phyloP scores from a whole-genome alignment of 2,113 vertebrate genomes.

The Osmerus mordax region DNA sequence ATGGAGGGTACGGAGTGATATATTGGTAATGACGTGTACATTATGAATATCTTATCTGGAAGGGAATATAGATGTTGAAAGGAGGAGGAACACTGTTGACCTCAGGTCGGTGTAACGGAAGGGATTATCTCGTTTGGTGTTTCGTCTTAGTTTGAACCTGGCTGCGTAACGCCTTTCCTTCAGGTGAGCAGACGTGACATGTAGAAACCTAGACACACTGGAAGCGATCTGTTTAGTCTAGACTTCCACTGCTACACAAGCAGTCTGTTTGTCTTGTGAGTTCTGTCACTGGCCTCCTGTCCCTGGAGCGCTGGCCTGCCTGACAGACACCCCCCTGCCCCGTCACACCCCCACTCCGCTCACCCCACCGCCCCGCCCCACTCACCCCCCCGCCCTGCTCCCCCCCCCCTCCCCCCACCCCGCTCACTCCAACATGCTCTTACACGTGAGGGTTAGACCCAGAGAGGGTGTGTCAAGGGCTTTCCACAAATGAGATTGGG shows the following conservation, averaged over 20 bases:
- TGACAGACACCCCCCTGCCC: neutral
- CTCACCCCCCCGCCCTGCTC: conserved; percentile 21
- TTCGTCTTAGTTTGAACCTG: too few relatives aligned
- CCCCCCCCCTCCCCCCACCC: conserved; percentile 25
- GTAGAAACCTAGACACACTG: too few relatives aligned
- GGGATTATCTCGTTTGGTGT: too few relatives aligned
- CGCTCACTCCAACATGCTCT: conserved; percentile 50
- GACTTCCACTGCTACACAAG: too few relatives aligned
- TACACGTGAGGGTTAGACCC: conserved; percentile 58
- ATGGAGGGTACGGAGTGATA: neutral
- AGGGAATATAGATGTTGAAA: too few relatives aligned
- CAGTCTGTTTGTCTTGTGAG: too few relatives aligned
- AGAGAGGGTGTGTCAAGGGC: conserved; percentile 59
- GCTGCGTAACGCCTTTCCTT: too few relatives aligned
- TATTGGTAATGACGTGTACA: neutral
- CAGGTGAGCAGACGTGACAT: too few relatives aligned
- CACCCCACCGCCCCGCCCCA: neutral
- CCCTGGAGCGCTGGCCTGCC: conserved; percentile 27
- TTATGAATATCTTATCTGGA: too few relatives aligned
- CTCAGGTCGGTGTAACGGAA: too few relatives aligned
- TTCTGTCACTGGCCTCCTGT: neutral
- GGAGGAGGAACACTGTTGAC: too few relatives aligned
- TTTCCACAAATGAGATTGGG: conserved; percentile 62
- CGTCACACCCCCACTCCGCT: neutral
- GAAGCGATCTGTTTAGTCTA: too few relatives aligned